phyloP scores from a whole-genome alignment of 2,797 vertebrate species.

The Eutrigla gurnardus region DNA sequence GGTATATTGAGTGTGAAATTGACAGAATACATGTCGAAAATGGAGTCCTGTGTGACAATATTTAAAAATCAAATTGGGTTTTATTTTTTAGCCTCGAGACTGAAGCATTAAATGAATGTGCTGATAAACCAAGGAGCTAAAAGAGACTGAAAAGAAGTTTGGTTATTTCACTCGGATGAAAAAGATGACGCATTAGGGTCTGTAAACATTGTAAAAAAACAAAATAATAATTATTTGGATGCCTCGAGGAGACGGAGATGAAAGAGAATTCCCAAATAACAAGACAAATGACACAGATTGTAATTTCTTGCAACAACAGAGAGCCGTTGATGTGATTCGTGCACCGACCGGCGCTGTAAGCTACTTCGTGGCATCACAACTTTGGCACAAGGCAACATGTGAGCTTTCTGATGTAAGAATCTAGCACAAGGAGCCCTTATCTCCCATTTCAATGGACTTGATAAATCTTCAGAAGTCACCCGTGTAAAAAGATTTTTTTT shows the following conservation, averaged over 20 bases:
- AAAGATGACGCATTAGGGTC: constrained; percentile 13
- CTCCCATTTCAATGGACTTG: constrained; percentile 28
- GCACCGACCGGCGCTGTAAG: constrained; percentile 1
- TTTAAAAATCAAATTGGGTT: too few relatives aligned
- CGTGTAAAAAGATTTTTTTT: constrained; percentile 28
- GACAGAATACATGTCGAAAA: too few relatives aligned
- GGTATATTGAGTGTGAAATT: too few relatives aligned
- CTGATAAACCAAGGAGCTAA: neutral
- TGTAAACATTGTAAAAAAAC: constrained; percentile 3
- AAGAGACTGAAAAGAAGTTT: neutral
- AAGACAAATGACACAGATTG: constrained; percentile 27
- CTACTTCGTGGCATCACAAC: constrained; percentile 16
- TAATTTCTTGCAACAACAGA: constrained; percentile 48
- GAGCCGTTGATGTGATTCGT: constrained; percentile 31
- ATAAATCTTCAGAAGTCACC: constrained; percentile 42
- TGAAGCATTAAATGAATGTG: neutral
- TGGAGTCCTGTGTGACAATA: too few relatives aligned
- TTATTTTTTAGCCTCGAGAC: too few relatives aligned
- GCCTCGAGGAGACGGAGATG: constrained; percentile 42
- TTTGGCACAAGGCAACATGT: constrained; percentile 1
- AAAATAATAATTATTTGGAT: constrained; percentile 9
- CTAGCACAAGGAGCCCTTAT: neutral
- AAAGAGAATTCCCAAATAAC: constrained; percentile 51
- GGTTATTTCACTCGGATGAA: neutral
- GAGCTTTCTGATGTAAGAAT: constrained; percentile 39